These are phyloP conservation scores for Gallirallus australis DNA, from an alignment of 2,797 vertebrate genomes.

Conservation along the genomic window DNA sequence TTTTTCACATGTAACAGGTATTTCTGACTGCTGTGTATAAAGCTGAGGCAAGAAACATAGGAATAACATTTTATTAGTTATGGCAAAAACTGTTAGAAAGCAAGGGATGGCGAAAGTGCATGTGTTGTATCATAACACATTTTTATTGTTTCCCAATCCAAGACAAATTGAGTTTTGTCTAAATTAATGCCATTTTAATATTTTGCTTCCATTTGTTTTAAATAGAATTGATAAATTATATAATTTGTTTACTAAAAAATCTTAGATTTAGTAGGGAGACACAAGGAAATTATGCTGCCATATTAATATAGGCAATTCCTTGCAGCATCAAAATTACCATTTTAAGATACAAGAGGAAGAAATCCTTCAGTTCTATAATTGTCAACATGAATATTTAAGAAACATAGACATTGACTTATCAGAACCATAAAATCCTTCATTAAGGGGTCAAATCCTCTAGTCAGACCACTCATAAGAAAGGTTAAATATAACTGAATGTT, in stretches of 20 bases:
- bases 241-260: not conserved
- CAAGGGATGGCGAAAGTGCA: not conserved
- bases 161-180: not conserved
- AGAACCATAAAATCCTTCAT: slow-evolving; percentile 1
- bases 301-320: not conserved
- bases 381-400: not conserved
- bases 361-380: not conserved
- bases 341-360: not conserved
- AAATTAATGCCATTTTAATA: not conserved
- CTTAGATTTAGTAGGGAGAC: not conserved
- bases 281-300: not conserved
- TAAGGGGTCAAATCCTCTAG: slow-evolving; percentile 14
- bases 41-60: not conserved
- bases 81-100: not conserved
- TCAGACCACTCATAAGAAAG: not conserved
- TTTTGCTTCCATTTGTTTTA: not conserved
- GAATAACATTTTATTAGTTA: not conserved
- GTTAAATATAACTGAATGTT: slow-evolving; percentile 5
- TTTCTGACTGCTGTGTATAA: not conserved
- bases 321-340: not conserved
- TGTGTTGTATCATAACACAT: not conserved
- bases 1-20: not conserved
- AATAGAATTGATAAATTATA: not conserved
- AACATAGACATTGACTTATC: not conserved
- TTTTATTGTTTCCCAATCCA: not conserved